Conservation (phyloP, 2,113 vertebrate genomes). For the Morone saxatilis region DNA sequence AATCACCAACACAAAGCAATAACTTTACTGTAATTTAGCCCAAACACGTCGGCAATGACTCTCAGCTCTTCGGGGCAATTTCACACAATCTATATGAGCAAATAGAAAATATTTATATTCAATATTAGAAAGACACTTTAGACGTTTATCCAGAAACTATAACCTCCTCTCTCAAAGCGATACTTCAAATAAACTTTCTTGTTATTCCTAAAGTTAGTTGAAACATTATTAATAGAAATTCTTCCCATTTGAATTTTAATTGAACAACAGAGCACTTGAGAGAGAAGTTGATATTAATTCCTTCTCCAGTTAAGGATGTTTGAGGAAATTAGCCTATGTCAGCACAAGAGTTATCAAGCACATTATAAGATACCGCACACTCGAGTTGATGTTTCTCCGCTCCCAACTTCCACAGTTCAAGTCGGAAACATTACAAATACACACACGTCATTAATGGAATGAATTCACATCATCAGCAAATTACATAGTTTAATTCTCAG, state of each 20-base stretch:
- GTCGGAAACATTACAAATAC: constrained; percentile 55
- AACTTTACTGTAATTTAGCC: constrained; percentile 34
- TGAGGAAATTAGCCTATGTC: constrained; percentile 72
- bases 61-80: constrained; percentile 31
- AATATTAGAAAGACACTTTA: constrained; percentile 44
- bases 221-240: constrained; percentile 56
- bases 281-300: constrained; percentile 63
- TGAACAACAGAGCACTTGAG: constrained; percentile 59
- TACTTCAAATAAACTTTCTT: constrained; percentile 59
- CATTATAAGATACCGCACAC: constrained; percentile 42
- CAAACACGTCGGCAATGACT: constrained; percentile 30
- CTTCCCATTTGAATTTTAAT: constrained; percentile 77
- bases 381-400: constrained; percentile 33
- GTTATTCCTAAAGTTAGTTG: constrained; percentile 63
- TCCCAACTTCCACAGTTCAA: constrained; percentile 34
- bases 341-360: constrained; percentile 71
- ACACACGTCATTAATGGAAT: constrained; percentile 59
- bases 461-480: constrained; percentile 71
- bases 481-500: constrained; percentile 60
- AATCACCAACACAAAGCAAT: constrained; percentile 5
- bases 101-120: constrained; percentile 49
- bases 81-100: constrained; percentile 4
- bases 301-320: constrained; percentile 65
- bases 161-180: constrained; percentile 39
- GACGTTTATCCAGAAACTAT: constrained; percentile 51